Evolutionary conservation across 2,888 invertebrate species (phyloP).

Genomic region (Gymnosoma rotundatum): DNA sequence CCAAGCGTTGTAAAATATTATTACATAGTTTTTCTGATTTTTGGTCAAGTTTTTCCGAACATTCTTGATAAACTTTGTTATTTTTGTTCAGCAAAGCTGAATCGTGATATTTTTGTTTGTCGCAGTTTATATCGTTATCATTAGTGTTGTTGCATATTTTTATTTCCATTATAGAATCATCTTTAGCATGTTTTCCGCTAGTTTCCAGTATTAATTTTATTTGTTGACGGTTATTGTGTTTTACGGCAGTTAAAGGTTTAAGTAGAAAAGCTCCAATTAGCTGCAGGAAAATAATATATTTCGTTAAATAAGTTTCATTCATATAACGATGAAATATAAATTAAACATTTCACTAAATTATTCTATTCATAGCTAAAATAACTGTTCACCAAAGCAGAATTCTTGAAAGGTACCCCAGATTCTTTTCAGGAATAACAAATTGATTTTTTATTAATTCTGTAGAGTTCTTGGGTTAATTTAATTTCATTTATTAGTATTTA

Average conservation of each 20-base stretch:
- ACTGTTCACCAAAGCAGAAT: too few relatives aligned
- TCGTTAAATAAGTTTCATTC: too few relatives aligned
- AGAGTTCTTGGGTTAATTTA: too few relatives aligned
- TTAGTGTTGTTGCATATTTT: slow-evolving; percentile 52
- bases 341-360: too few relatives aligned
- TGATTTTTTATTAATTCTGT: too few relatives aligned
- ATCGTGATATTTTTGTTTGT: slow-evolving; percentile 53
- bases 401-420: too few relatives aligned
- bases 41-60: slow-evolving; percentile 35
- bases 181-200: slow-evolving; percentile 57
- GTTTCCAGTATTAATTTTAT: slow-evolving; percentile 74
- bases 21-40: slow-evolving; percentile 72
- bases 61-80: slow-evolving; percentile 67
- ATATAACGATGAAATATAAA: too few relatives aligned
- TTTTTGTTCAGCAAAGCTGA: slow-evolving; percentile 65
- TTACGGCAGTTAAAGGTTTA: slow-evolving; percentile 83
- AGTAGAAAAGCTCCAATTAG: slow-evolving; percentile 84
- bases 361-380: too few relatives aligned
- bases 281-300: slow-evolving; percentile 76
- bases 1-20: slow-evolving; percentile 78
- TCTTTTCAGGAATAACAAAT: too few relatives aligned
- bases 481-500: too few relatives aligned
- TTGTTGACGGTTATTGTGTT: slow-evolving; percentile 78
- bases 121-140: not conserved
- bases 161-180: slow-evolving; percentile 61